Conservation (phyloP, 2,113 vertebrate species). For the Dasyprocta punctata region DNA sequence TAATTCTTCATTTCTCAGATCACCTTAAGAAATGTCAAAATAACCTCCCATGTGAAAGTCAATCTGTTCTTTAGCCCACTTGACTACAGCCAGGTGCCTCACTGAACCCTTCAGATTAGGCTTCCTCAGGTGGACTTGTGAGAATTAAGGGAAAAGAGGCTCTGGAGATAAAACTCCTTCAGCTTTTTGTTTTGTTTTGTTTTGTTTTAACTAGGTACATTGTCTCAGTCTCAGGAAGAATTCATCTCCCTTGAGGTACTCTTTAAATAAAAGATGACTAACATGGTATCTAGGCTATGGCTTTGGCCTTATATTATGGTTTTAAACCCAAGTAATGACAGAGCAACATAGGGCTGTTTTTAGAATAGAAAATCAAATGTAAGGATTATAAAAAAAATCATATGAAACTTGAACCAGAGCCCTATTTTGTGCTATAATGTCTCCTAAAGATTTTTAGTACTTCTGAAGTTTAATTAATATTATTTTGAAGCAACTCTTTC, state of each 20-base stretch:
- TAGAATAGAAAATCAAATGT: constrained; percentile 42
- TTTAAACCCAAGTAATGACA: constrained; percentile 32
- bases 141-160: neutral
- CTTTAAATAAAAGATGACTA: constrained; percentile 37
- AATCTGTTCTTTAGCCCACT: neutral
- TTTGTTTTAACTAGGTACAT: neutral
- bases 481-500: constrained; percentile 45
- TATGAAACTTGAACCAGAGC: constrained; percentile 63
- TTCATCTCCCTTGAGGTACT: neutral
- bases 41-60: neutral
- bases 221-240: constrained; percentile 36
- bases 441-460: constrained; percentile 11
- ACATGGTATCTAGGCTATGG: neutral
- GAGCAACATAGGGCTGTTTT: constrained; percentile 20
- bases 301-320: constrained; percentile 9
- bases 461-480: constrained; percentile 44
- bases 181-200: neutral
- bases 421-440: constrained; percentile 30
- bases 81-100: neutral
- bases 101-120: neutral
- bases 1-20: constrained; percentile 52
- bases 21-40: constrained; percentile 40
- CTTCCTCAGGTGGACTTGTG: neutral
- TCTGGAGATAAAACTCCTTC: neutral
- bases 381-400: constrained; percentile 27